Conservation (phyloP, 2,797 vertebrate genomes). For the Galagoides demidoff region DNA sequence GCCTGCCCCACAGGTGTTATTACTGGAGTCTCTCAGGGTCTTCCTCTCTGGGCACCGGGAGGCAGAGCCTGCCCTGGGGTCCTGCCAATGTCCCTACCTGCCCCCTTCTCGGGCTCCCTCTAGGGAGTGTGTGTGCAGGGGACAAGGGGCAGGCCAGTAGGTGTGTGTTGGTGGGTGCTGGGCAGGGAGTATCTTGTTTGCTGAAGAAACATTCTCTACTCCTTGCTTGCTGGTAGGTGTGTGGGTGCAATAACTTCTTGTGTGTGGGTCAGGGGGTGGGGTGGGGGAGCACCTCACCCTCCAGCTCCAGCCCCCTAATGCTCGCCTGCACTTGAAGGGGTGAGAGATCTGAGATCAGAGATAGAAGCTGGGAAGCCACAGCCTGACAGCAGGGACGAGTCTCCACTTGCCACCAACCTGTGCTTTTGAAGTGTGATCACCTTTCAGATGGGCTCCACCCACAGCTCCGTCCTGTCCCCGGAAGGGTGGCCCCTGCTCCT, state of each 20-base stretch:
- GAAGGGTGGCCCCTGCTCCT: neutral
- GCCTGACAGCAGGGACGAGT: neutral
- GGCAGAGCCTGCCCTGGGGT: neutral
- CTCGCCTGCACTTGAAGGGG: neutral
- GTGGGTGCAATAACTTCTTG: neutral
- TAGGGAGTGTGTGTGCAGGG: neutral
- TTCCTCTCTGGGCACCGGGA: neutral
- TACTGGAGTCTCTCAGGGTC: neutral
- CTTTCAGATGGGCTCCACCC: neutral
- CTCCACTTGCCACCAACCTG: neutral
- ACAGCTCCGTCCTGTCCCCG: neutral
- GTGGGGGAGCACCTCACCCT: neutral
- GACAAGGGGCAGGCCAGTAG: fast-evolving
- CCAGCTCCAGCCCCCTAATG: fast-evolving
- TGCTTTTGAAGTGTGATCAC: neutral
- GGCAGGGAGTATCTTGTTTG: neutral
- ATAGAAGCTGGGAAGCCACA: fast-evolving
- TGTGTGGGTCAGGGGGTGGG: neutral
- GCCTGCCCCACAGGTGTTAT: neutral
- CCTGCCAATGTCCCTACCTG: neutral
- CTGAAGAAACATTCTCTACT: neutral
- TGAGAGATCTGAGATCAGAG: neutral
- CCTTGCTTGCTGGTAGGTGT: neutral
- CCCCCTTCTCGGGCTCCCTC: neutral
- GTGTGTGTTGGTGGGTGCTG: too few species aligned